Percentiles rank a stretch among this genome's conserved stretches.
Evolutionary conservation across 2,888 invertebrate genomes (phyloP).

Genomic region (Macrophya alboannulata): DNA sequence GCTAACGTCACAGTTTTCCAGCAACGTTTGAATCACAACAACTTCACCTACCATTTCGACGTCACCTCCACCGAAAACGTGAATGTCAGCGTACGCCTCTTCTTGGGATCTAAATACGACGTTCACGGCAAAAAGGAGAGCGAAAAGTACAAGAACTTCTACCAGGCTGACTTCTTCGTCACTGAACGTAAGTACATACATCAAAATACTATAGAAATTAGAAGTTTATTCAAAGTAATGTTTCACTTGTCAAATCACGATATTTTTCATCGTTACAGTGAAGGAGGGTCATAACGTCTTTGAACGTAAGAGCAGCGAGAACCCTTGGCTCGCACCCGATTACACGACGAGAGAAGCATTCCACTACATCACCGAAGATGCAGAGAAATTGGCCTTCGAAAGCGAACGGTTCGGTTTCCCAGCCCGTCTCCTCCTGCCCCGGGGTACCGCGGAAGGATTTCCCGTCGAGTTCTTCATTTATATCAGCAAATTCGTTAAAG

Average conservation of each 20-base stretch:
- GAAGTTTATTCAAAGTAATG: no score
- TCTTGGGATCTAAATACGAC: constrained; percentile 87
- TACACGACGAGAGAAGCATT: constrained; percentile 63
- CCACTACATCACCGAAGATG: constrained; percentile 68
- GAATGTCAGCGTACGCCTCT: constrained; percentile 84
- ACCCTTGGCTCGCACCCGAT: constrained; percentile 69
- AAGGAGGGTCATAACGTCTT: constrained; percentile 74
- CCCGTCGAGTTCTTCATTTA: constrained; percentile 84
- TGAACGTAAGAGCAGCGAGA: constrained; percentile 73
- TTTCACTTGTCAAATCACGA: no score
- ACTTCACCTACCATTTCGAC: constrained; percentile 84
- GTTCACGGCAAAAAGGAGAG: constrained; percentile 80
- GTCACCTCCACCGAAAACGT: constrained; percentile 84
- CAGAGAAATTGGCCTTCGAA: constrained; percentile 70
- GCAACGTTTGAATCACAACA: constrained; percentile 87
- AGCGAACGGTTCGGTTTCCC: constrained; percentile 81
- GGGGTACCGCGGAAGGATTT: constrained; percentile 85
- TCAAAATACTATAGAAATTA: no score
- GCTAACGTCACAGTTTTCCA: constrained; percentile 82
- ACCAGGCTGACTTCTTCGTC: constrained; percentile 83
- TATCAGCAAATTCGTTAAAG: constrained; percentile 80
- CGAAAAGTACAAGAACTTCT: constrained; percentile 84
- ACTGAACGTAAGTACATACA: constrained; percentile 81
- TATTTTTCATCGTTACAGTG: constrained; percentile 66
- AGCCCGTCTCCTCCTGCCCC: constrained; percentile 84